phyloP scores from a whole-genome alignment of 2,113 vertebrate species.

The Siniperca knerii region DNA sequence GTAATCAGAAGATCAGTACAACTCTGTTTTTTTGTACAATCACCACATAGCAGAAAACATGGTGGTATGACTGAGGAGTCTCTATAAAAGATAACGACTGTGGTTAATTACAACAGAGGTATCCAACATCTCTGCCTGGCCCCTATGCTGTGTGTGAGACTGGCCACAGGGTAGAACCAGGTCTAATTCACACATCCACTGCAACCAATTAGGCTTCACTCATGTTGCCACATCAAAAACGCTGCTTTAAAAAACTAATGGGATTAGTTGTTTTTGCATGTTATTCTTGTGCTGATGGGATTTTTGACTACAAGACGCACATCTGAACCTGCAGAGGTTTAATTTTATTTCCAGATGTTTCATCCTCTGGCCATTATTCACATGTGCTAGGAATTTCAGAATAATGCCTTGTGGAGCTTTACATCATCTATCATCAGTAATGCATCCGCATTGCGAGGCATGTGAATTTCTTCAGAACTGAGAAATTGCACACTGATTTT shows the following conservation, averaged over 20 bases:
- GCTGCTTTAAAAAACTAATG: constrained; percentile 37
- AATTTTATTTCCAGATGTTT: constrained; percentile 70
- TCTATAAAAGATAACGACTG: constrained; percentile 66
- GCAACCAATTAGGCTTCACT: constrained; percentile 60
- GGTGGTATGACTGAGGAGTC: constrained; percentile 67
- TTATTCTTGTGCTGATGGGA: constrained; percentile 60
- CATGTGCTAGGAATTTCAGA: constrained; percentile 56
- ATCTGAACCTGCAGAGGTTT: constrained; percentile 60
- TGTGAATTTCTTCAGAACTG: constrained; percentile 43
- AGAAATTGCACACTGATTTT: constrained; percentile 38
- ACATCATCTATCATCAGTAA: constrained; percentile 49
- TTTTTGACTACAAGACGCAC: constrained; percentile 42
- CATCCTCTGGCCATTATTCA: constrained; percentile 50
- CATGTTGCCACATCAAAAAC: constrained; percentile 63
- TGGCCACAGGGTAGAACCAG: constrained; percentile 45
- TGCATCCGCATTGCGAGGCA: constrained; percentile 39
- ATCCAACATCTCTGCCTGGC: constrained; percentile 36
- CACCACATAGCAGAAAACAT: constrained; percentile 64
- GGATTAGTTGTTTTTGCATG: constrained; percentile 49
- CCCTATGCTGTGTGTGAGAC: constrained; percentile 39
- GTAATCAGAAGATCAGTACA: constrained; percentile 62
- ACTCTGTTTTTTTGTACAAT: constrained; percentile 32
- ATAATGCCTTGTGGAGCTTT: constrained; percentile 62
- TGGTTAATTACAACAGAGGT: constrained; percentile 52
- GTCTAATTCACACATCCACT: constrained; percentile 60